A percentile compares a stretch with the other conserved stretches of the same genome.
These are phyloP conservation scores for Hexactinellida sp. DNA, from an alignment of 37 sponge, comb jelly and placozoan species.

Conservation along the genomic window DNA sequence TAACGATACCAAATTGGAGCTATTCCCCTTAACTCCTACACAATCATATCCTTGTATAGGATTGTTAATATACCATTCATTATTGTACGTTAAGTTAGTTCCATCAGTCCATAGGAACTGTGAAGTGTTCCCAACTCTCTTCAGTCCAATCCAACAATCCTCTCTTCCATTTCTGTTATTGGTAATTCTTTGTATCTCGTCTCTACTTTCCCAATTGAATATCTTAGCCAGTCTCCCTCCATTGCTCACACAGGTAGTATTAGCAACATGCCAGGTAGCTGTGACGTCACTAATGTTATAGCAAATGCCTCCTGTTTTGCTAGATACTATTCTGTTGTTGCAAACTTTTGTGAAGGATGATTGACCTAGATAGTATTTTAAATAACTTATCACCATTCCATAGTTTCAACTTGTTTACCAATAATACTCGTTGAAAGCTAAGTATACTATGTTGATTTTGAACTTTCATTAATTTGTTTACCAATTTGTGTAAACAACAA, in stretches of 20 bases:
- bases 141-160: background rate
- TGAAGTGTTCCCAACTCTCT: background rate
- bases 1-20: background rate
- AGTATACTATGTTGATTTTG: no score
- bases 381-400: no score
- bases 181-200: background rate
- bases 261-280: background rate
- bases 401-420: no score
- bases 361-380: no score
- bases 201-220: background rate
- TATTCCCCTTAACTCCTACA: background rate
- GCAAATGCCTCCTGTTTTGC: background rate
- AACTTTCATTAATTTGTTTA: no score
- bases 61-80: background rate
- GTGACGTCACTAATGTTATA: background rate
- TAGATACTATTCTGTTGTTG: no score
- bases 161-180: background rate
- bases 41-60: background rate
- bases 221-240: background rate
- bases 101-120: background rate
- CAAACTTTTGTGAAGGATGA: no score
- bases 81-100: background rate
- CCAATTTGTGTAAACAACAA: no score
- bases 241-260: background rate
- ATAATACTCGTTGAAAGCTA: no score